Base-by-base conservation (phyloP, 2,113 vertebrate species). In the Rhinogobius similis region DNA sequence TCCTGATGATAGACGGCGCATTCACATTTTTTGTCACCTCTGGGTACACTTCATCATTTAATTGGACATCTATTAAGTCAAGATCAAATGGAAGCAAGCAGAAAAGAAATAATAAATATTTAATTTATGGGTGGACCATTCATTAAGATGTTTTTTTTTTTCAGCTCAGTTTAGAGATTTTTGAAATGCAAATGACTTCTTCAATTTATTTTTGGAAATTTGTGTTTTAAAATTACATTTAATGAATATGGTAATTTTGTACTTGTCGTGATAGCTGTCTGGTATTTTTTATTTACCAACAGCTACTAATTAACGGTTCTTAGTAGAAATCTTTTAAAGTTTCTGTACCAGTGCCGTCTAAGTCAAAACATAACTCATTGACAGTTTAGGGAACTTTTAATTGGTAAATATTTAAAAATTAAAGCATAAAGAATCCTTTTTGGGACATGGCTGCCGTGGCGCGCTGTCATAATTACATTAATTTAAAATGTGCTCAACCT, bases 401-500 rank as follows among this genome's bases (percentile, higher is more conserved):
- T 62, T 59, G 13, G 23, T 62, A 52, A 56, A 5, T 58, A 56
- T 44, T 1, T 67, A 1, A 76, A 46, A 48, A 55, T 29, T 24
- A 48, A 46, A 32, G 14, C n/a, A 66, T 46, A 38, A 3, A 46
- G 44, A 32, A 38, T 29, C 6, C 26, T 21, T 4, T 0, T 27
- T 39, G 13, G 38, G 50, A 70, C 29, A n/a, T n/a, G n/a, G n/a
- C n/a, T n/a, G n/a, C n/a, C n/a, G n/a, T n/a, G n/a, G n/a, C n/a
- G n/a, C n/a, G n/a, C n/a, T n/a, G n/a, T n/a, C n/a, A n/a, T n/a
- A 26, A 26, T 26, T 27, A 6, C 13, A 13, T 56, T 26, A 0
- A 56, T 26, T 56, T 56, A 56, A 55, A 27, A 56, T 56, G 24
- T 58, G 14, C 24, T 58, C 55, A 58, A 14, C 56, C 27, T 69